These are phyloP conservation scores for Paradoxurus hermaphroditus DNA, from an alignment of 2,113 vertebrate genomes.

Conservation along the genomic window DNA sequence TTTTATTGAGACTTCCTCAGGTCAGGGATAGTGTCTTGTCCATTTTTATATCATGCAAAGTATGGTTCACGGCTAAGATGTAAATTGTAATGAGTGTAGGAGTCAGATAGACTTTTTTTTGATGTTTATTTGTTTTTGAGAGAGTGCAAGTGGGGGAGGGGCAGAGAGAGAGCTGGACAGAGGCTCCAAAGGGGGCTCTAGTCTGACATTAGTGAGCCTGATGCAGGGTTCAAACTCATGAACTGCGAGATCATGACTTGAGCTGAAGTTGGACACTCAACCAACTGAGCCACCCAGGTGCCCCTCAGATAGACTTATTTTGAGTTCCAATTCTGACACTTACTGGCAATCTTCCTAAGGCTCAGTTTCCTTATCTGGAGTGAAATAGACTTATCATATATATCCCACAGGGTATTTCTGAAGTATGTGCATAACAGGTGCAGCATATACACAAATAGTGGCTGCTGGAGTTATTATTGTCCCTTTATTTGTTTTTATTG, in stretches of 20 bases:
- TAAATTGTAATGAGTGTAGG: neutral
- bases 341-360: neutral
- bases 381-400: neutral
- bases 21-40: neutral
- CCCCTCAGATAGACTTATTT: neutral
- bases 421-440: neutral
- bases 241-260: no score
- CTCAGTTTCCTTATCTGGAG: neutral
- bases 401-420: neutral
- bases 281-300: no score
- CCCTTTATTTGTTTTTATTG: neutral
- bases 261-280: no score
- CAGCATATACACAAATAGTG: neutral
- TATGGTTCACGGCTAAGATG: neutral
- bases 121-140: no score
- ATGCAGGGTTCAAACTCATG: no score
- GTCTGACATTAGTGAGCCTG: no score
- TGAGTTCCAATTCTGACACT: neutral
- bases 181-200: no score
- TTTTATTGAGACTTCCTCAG: neutral
- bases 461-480: neutral
- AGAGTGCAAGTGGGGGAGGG: no score
- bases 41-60: neutral
- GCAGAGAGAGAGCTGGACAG: no score
- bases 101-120: neutral